phyloP scores from a whole-genome alignment of 1,140 invertebrate genomes.

The Bombus haemorrhoidalis region DNA sequence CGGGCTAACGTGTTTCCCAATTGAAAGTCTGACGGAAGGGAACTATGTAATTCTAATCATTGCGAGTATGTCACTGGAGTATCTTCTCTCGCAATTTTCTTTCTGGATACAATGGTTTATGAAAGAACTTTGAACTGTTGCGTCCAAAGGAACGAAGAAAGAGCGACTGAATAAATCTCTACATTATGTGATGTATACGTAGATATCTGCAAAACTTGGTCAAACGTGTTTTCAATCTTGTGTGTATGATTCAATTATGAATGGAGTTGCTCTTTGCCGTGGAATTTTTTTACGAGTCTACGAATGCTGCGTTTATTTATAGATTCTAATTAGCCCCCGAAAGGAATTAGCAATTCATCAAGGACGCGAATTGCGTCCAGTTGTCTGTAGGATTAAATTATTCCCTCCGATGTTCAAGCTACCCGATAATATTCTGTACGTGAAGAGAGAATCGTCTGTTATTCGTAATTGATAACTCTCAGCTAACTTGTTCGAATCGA shows the following conservation, averaged over 20 bases:
- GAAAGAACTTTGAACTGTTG: slow-evolving; percentile 16
- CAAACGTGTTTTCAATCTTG: background rate
- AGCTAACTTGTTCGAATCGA: background rate
- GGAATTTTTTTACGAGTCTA: background rate
- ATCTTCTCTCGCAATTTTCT: background rate
- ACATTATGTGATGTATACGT: slow-evolving; percentile 6
- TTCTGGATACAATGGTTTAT: slow-evolving; percentile 1
- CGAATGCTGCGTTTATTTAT: background rate
- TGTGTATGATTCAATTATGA: background rate
- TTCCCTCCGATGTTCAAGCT: slow-evolving; percentile 3
- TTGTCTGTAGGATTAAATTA: slow-evolving; percentile 33
- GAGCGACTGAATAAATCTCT: background rate
- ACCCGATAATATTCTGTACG: background rate
- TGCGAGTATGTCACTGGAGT: background rate
- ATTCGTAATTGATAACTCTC: background rate
- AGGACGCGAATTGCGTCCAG: background rate
- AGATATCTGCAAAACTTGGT: background rate
- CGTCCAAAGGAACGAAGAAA: background rate
- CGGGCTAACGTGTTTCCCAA: background rate
- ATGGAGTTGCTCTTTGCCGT: background rate
- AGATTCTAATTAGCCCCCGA: background rate
- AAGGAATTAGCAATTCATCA: slow-evolving; percentile 26
- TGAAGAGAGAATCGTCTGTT: background rate
- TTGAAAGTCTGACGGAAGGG: background rate
- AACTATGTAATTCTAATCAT: background rate